phyloP scores from a whole-genome alignment of 2,113 vertebrate genomes.

The Forbesichthys agassizii region DNA sequence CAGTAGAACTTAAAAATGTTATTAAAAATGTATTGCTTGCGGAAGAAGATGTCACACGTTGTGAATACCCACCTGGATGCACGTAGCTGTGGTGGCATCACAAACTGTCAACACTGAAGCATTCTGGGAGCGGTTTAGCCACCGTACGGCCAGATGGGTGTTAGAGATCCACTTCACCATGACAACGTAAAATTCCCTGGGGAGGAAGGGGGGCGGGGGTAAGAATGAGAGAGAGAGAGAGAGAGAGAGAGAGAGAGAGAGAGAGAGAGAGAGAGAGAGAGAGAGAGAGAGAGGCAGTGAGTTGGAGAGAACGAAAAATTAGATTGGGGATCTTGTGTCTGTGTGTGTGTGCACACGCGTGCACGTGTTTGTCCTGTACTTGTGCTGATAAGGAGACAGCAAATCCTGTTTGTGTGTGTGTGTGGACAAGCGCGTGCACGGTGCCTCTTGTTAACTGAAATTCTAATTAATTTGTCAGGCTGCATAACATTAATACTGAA shows the following conservation, averaged over 20 bases:
- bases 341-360: not conserved
- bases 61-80: constrained; percentile 61
- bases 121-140: constrained; percentile 93
- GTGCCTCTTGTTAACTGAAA: too few relatives aligned
- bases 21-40: too few relatives aligned
- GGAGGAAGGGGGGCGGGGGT: not conserved
- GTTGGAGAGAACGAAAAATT: not conserved
- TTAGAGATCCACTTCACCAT: constrained; percentile 96
- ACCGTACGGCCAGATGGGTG: constrained; percentile 90
- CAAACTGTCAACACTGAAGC: constrained; percentile 89
- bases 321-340: not conserved
- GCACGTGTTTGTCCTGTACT: constrained; percentile 39
- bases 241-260: not conserved
- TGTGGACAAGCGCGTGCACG: too few relatives aligned
- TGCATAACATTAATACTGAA: not conserved
- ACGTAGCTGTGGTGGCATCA: constrained; percentile 88
- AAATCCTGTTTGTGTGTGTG: constrained; percentile 89
- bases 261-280: not conserved
- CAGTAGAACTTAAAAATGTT: too few relatives aligned
- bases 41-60: too few relatives aligned
- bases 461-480: not conserved
- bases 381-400: constrained; percentile 84
- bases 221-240: not conserved
- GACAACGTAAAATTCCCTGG: constrained; percentile 91
- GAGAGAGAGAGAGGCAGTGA: not conserved